Evolutionary conservation across 2,797 vertebrate species (phyloP), one percentile per base, ranked within the genome.

Genomic region (Phalanger gymnotis): DNA sequence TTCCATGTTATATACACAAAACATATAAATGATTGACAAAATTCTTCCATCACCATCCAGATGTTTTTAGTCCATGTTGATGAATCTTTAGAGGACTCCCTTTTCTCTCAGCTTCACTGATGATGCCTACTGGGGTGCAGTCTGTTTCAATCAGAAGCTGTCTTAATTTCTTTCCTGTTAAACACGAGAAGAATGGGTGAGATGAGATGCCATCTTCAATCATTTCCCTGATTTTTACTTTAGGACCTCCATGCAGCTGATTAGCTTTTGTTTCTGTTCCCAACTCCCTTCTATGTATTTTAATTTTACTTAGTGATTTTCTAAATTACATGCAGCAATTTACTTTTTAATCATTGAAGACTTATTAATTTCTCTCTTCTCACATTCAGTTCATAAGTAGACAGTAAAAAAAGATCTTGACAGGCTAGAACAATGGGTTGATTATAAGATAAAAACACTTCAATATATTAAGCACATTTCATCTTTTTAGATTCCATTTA

Each of bases 291-390:
- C 52, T 55, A 53, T 34, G 19, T 28, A 95, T 95, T 92, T 90
- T 55, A 92, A 56, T 47, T 89, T 92, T 96, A 90, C 5, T 81
- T 12, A 11, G 11, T 87, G 52, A 95, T 95, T 94, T 91, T 94
- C 73, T 93, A 87, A 94, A 89, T 93, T 73, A 30, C 53, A 92
- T 5, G 19, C 81, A 94, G 40, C 52, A 81, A n/a, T 94, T 95
- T 92, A 1, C 28, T 92, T 89, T 94, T 90, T 61, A 58, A 91
- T 96, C 34, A 81, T 54, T 81, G 73, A 81, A 81, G 73, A 10
- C 40, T n/a, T 73, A 81, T 81, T 81, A 27, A 81, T 81, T 81
- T 81, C 19, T 31, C 22, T 81, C 22, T 81, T 81, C 40, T 81
- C 73, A 47, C 22, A 81, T 47, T 81, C 73, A 81, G 40, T 81